Conservation (phyloP, 2,797 vertebrate genomes). For the Thaleichthys pacificus region DNA sequence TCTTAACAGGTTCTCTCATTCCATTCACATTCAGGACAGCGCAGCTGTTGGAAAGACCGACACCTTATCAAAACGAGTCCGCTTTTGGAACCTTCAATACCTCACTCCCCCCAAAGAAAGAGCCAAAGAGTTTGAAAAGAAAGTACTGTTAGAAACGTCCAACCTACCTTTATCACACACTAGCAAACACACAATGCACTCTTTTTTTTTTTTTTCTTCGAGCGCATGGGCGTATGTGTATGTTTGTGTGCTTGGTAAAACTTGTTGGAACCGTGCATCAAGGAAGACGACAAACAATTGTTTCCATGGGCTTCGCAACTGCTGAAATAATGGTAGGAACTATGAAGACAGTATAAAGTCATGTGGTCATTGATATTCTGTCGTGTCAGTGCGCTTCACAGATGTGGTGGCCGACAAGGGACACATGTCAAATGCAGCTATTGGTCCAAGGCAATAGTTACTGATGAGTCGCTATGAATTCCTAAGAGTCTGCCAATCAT, state of each 20-base stretch:
- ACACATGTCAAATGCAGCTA: not conserved
- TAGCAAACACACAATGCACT: not conserved
- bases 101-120: not conserved
- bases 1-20: slow-evolving; percentile 8
- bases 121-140: no score
- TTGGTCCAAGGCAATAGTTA: not conserved
- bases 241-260: not conserved
- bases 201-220: not conserved
- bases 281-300: not conserved
- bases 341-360: no score
- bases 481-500: not conserved
- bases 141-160: slow-evolving; percentile 31
- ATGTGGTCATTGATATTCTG: not conserved
- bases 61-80: slow-evolving; percentile 25
- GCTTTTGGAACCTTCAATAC: not conserved
- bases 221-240: not conserved
- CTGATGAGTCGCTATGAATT: not conserved
- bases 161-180: slow-evolving; percentile 7
- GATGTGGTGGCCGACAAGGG: not conserved
- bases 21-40: slow-evolving; percentile 20
- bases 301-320: no score
- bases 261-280: not conserved
- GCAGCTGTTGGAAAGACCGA: slow-evolving; percentile 1
- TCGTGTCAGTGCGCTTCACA: not conserved
- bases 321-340: no score